These are phyloP conservation scores for Cynodonichthys magdalenae DNA, from an alignment of 2,797 vertebrate species.

Conservation along the genomic window DNA sequence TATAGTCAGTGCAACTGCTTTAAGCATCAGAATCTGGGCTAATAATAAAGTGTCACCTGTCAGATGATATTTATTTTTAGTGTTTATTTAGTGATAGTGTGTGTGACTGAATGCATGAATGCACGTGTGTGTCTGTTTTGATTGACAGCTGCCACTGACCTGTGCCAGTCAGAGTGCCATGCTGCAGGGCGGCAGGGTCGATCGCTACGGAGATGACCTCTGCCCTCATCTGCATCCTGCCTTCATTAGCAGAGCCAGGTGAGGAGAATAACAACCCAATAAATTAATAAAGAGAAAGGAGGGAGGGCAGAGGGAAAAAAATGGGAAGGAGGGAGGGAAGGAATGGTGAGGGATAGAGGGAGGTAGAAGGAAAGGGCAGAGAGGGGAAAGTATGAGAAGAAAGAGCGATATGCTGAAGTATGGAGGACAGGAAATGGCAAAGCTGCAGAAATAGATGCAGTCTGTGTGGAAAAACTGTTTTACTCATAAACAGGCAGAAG, in stretches of 20 bases:
- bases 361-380: slow-evolving; percentile 54
- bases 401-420: slow-evolving; percentile 54
- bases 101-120: slow-evolving; percentile 6
- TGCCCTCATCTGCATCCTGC: slow-evolving; percentile 85
- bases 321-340: slow-evolving; percentile 39
- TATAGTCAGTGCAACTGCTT: too few species aligned
- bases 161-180: slow-evolving; percentile 83
- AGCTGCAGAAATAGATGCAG: slow-evolving; percentile 22
- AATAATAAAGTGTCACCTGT: slow-evolving; percentile 39
- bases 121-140: slow-evolving; percentile 57
- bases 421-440: slow-evolving; percentile 42
- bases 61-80: slow-evolving; percentile 24
- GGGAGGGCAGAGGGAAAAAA: slow-evolving; percentile 36
- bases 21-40: neutral
- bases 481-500: neutral
- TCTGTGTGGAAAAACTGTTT: slow-evolving; percentile 11
- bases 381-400: slow-evolving; percentile 47
- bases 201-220: slow-evolving; percentile 83
- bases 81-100: slow-evolving; percentile 38
- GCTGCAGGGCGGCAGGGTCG: slow-evolving; percentile 79
- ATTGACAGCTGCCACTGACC: slow-evolving; percentile 87
- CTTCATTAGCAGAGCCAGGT: slow-evolving; percentile 83
- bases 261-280: slow-evolving; percentile 84
- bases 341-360: slow-evolving; percentile 37
- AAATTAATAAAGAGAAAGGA: slow-evolving; percentile 84